Evolutionary conservation across 2,888 invertebrate species (phyloP), one percentile per base, ranked within the genome.

Genomic region (Drosophila melanocephala): DNA sequence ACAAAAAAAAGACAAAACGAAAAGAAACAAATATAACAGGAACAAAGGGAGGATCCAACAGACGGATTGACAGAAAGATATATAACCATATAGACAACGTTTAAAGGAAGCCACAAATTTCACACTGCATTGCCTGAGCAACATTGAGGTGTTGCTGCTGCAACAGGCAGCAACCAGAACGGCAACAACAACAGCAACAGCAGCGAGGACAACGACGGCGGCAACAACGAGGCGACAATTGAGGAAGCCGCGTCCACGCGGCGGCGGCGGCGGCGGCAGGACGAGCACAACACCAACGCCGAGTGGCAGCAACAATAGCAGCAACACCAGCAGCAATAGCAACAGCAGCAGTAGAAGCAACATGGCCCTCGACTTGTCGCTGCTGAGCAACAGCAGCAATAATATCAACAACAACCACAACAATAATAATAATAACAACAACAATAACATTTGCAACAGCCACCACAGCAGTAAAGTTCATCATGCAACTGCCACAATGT

Each of bases 311-410:
- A 62, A 56, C 70, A 28, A 47, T 58, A 61, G 55, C 62, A 56
- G 56, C 58, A 57, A n/a, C 66, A 67, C 42, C 60, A 66, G 61
- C 52, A 65, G 37, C 44, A 47, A 52, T 51, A 58, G 22, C 64
- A 72, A 44, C 64, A 66, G 57, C 52, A 66, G 33, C 51, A 62
- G 28, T 44, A 87, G 79, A 78, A 90, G 81, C 84, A 91, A 83
- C 84, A 92, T 92, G 91, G 85, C 92, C 83, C 86, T 92, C 75
- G 92, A 92, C 72, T 82, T 92, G 79, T 85, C 91, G 56, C 78
- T 91, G 83, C 81, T 81, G 39, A 69, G 55, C 55, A 75, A 68
- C 78, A 59, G 37, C 86, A 88, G 59, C 47, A 47, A 47, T 7
- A 47, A 47, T 16, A 47, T 47, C 16, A 47, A 69, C 32, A 70